Evolutionary conservation across 2,797 vertebrate species (phyloP).

Genomic region (Gallirallus australis): DNA sequence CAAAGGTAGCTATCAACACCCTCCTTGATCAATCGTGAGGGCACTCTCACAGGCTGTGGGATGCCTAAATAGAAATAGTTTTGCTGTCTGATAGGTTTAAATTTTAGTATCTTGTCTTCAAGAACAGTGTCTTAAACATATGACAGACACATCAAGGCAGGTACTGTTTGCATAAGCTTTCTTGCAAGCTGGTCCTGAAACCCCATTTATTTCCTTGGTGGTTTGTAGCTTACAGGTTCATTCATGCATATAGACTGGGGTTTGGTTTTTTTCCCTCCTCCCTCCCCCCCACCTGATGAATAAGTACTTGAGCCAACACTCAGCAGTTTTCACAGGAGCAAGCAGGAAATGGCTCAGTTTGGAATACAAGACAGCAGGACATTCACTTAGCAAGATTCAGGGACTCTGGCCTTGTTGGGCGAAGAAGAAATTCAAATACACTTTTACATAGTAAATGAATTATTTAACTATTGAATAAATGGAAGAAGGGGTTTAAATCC

Average conservation of each 20-base stretch:
- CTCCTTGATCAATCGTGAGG: not conserved
- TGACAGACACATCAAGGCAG: not conserved
- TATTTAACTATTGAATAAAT: not conserved
- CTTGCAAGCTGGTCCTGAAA: not conserved
- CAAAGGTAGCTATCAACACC: not conserved
- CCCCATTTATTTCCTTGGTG: not conserved
- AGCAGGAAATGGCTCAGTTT: not conserved
- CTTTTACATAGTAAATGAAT: not conserved
- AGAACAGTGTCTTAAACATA: not conserved
- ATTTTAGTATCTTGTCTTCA: not conserved
- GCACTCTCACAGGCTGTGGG: not conserved
- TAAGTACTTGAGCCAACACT: not conserved
- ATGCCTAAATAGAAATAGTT: not conserved
- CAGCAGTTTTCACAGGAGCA: not conserved
- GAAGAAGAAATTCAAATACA: not conserved
- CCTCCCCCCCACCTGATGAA: not conserved
- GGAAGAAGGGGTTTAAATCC: not conserved
- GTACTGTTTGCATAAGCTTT: not conserved
- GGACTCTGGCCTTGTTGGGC: not conserved
- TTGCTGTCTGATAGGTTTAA: not conserved
- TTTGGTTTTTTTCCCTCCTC: fast-evolving
- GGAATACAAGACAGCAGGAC: not conserved
- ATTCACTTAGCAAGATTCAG: not conserved
- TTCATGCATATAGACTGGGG: not conserved
- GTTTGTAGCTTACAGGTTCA: not conserved